These are phyloP conservation scores for Seladonia tumulorum DNA, from an alignment of 2,888 invertebrate species.

Conservation along the genomic window DNA sequence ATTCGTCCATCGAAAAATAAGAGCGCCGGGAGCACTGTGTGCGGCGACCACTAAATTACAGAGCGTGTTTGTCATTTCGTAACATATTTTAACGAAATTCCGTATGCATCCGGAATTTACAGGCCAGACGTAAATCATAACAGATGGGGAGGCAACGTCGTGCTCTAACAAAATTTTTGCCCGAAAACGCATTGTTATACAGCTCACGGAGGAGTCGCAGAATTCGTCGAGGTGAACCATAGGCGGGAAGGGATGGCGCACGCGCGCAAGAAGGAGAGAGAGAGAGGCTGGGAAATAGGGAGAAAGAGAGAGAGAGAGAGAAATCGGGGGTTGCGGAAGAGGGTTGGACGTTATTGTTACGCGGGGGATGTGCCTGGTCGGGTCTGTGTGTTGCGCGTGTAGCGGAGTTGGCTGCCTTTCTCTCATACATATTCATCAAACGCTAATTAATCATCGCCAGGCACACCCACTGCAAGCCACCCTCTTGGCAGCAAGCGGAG, in stretches of 20 bases:
- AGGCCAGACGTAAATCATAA: slow-evolving; percentile 55
- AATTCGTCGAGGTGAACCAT: slow-evolving; percentile 66
- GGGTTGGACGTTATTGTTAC: slow-evolving; percentile 71
- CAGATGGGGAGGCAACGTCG: slow-evolving; percentile 53
- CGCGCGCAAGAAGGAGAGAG: background rate
- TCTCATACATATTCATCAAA: slow-evolving; percentile 84
- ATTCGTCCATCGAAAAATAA: background rate
- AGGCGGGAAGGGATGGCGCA: background rate
- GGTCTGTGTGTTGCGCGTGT: slow-evolving; percentile 45
- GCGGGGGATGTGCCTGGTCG: slow-evolving; percentile 66
- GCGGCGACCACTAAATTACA: background rate
- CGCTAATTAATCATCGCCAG: slow-evolving; percentile 84
- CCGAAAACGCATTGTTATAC: slow-evolving; percentile 77
- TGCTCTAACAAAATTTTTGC: slow-evolving; percentile 45
- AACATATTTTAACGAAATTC: slow-evolving; percentile 35
- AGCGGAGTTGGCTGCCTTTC: slow-evolving; percentile 71
- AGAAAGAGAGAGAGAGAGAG: slow-evolving; percentile 31
- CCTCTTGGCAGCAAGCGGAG: slow-evolving; percentile 64
- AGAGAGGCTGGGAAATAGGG: background rate
- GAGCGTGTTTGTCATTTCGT: background rate
- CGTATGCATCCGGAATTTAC: background rate
- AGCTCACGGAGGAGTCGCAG: slow-evolving; percentile 74
- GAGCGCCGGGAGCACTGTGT: background rate
- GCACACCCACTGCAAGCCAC: slow-evolving; percentile 75
- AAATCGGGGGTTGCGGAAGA: slow-evolving; percentile 66